These are phyloP conservation scores for Tretioscincus oriximinensis DNA, from an alignment of 2,113 vertebrate genomes.

Conservation along the genomic window DNA sequence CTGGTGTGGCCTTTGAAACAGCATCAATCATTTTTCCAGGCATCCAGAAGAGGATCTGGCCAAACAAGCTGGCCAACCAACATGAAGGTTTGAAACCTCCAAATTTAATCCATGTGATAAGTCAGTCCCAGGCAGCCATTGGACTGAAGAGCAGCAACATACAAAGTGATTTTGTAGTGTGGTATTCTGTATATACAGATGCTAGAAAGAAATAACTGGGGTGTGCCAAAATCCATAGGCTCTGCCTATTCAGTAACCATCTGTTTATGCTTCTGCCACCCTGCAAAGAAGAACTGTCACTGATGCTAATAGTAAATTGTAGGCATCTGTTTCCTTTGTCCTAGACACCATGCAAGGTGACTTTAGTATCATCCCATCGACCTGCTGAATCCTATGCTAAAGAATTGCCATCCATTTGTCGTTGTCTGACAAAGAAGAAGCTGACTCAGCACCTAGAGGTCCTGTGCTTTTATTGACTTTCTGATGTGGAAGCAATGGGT, in stretches of 20 bases:
- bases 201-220: too few relatives aligned
- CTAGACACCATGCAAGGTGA: slow-evolving; percentile 34
- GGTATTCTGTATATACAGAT: background rate
- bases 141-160: too few relatives aligned
- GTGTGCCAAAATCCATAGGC: background rate
- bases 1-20: too few relatives aligned
- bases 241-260: background rate
- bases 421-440: slow-evolving; percentile 21
- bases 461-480: slow-evolving; percentile 37
- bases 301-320: background rate
- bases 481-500: slow-evolving; percentile 8
- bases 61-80: too few relatives aligned
- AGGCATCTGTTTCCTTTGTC: slow-evolving; percentile 24
- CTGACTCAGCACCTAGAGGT: slow-evolving; percentile 42
- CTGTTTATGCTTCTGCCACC: too few relatives aligned
- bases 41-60: too few relatives aligned
- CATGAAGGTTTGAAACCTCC: too few relatives aligned
- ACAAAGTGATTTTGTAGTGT: too few relatives aligned
- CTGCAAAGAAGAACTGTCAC: background rate
- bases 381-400: slow-evolving; percentile 41
- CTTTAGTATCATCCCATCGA: slow-evolving; percentile 44
- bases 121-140: too few relatives aligned
- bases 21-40: too few relatives aligned
- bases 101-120: too few relatives aligned
- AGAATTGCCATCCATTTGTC: slow-evolving; percentile 42